Conservation (phyloP, 2,797 vertebrate species). For the Hydrocynus forskahlii region DNA sequence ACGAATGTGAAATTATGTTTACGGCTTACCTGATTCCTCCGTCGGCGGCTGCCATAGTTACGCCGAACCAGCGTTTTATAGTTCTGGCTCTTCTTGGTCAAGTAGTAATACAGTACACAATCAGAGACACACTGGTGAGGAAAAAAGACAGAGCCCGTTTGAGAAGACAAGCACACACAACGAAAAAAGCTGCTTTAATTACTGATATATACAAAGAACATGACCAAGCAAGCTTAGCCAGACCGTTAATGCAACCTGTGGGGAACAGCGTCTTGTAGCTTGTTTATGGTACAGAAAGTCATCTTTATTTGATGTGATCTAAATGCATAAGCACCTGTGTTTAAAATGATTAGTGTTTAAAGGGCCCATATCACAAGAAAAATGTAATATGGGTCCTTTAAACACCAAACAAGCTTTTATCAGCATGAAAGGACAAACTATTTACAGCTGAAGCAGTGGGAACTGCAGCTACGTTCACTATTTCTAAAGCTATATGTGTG, state of each 20-base stretch:
- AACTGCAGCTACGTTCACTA: not conserved
- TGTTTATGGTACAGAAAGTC: not conserved
- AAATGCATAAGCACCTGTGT: not conserved
- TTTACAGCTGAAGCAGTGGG: too few species aligned
- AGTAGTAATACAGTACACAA: constrained; percentile 97
- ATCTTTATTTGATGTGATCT: not conserved
- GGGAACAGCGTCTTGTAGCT: not conserved
- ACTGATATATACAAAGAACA: constrained; percentile 4
- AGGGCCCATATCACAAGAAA: too few species aligned
- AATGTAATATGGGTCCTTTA: too few species aligned
- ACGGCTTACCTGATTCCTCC: constrained; percentile 89
- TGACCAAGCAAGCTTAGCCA: not conserved
- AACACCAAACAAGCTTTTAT: too few species aligned
- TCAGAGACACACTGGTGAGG: constrained; percentile 89
- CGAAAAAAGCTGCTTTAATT: not conserved
- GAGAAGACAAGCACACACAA: not conserved
- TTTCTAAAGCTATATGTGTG: not conserved
- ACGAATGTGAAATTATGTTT: not conserved
- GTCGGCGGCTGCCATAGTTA: constrained; percentile 93
- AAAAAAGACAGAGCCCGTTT: constrained; percentile 36
- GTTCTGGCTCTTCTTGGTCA: constrained; percentile 99
- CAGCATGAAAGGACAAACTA: too few species aligned
- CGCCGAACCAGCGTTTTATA: constrained; percentile 95
- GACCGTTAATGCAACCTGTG: not conserved
- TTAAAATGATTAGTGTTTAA: too few species aligned